These are phyloP conservation scores for Cariama cristata DNA, from an alignment of 2,113 vertebrate genomes.

Conservation along the genomic window DNA sequence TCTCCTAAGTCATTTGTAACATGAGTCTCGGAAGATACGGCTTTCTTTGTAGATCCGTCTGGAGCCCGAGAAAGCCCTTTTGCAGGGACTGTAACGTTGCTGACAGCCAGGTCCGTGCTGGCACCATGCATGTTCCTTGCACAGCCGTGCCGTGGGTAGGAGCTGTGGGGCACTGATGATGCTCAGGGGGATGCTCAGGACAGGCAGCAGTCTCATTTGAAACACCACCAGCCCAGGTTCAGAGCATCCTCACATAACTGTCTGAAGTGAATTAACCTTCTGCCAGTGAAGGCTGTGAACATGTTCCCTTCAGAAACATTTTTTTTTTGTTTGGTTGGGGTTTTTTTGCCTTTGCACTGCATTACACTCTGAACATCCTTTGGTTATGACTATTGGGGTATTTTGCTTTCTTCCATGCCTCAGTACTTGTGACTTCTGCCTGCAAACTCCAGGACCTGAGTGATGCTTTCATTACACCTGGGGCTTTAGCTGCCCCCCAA, in stretches of 20 bases:
- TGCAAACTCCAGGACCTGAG: neutral
- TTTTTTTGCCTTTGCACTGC: neutral
- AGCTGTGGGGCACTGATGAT: neutral
- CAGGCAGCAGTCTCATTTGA: neutral
- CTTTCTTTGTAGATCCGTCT: neutral
- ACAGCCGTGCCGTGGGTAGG: accelerated
- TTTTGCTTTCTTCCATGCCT: neutral
- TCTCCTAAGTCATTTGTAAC: neutral
- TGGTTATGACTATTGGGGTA: neutral
- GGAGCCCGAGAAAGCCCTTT: neutral
- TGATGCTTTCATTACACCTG: neutral
- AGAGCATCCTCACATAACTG: neutral
- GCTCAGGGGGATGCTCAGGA: neutral
- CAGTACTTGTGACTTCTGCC: neutral
- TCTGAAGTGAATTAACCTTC: neutral
- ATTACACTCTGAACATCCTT: neutral
- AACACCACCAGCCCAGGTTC: neutral
- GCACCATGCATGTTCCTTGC: accelerated
- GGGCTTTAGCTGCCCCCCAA: neutral
- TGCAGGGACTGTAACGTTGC: neutral
- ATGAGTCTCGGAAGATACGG: neutral
- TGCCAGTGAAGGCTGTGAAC: neutral
- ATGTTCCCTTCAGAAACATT: neutral
- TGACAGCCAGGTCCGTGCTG: neutral
- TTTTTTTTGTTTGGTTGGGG: neutral